Evolutionary conservation across 2,888 invertebrate species (phyloP), one percentile per base, ranked within the genome.

Genomic region (Melanargia galathea): DNA sequence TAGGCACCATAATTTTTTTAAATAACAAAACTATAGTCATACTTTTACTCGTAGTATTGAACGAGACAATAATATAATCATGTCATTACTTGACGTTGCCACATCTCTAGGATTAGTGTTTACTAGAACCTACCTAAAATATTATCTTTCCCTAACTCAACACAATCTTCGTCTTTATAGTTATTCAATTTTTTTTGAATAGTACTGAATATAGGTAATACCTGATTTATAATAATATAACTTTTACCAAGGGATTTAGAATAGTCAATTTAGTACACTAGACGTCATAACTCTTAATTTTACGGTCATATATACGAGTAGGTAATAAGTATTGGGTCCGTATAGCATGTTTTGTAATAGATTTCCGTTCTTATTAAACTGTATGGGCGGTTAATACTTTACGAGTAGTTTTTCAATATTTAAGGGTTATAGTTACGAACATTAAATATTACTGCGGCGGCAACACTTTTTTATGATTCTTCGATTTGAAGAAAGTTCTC

Each of bases 281-380:
- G 43, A 43, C 8, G 16, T 18, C 43, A 43, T 43, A 43, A 43
- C 18, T 43, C 43, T 8, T 43, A 43, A 43, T 43, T 43, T 43
- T 16, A 18, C 18, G 43, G 43, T 43, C 18, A 43, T 43, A 18
- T 16, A 8, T 40, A 1, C 2, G 8, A 43, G 18, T n/a, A n/a
- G n/a, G n/a, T 43, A 16, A 43, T 43, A 18, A 18, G 43, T 18
- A 24, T 24, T 24, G 24, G 46, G 1, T 18, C 30, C 11, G 33
- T 30, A 51, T 33, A 51, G 16, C 26, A 51, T 51, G 18, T 48
- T 51, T 30, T 51, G 30, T 30, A 51, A 51, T 51, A 6, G 24
- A 51, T 48, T 24, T 51, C 16, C 51, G 10, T 30, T 51, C 18
- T 30, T 10, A 51, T 30, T 51, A 33, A 51, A 51, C 18, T 26